phyloP scores from a whole-genome alignment of 2,888 invertebrate genomes.

The Tortricodes alternella region DNA sequence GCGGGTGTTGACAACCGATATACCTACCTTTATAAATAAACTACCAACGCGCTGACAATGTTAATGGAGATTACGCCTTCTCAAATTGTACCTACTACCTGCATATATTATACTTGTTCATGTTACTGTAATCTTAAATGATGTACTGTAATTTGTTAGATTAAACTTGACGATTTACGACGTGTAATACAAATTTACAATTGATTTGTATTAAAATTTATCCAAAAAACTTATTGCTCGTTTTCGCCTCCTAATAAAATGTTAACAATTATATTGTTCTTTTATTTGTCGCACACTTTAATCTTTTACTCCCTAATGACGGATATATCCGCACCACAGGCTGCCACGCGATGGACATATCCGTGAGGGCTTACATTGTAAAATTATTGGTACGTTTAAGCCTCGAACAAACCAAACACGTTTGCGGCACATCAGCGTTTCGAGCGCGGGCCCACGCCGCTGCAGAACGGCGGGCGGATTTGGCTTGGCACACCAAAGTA shows the following conservation, averaged over 20 bases:
- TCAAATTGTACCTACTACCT: constrained; percentile 17
- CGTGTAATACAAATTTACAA: constrained; percentile 71
- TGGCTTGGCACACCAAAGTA: no score
- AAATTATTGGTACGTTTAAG: no score
- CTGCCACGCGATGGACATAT: no score
- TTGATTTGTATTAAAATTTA: constrained; percentile 79
- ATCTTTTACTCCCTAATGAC: no score
- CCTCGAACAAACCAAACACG: no score
- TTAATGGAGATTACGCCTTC: background rate
- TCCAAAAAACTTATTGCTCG: constrained; percentile 81
- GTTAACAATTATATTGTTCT: constrained; percentile 72
- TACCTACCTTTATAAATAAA: background rate
- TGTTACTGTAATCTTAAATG: constrained; percentile 80
- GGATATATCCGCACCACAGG: no score
- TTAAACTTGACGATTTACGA: constrained; percentile 74
- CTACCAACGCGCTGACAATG: background rate
- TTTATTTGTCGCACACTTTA: no score
- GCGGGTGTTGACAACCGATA: background rate
- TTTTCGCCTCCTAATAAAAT: constrained; percentile 83
- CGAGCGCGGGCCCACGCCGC: no score
- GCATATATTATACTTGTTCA: constrained; percentile 64
- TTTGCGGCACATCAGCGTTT: no score
- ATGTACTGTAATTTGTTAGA: constrained; percentile 75
- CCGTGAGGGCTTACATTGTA: no score
- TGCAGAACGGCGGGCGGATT: no score